Conservation (phyloP, 2,113 vertebrate genomes). For the Leucosticte australis region DNA sequence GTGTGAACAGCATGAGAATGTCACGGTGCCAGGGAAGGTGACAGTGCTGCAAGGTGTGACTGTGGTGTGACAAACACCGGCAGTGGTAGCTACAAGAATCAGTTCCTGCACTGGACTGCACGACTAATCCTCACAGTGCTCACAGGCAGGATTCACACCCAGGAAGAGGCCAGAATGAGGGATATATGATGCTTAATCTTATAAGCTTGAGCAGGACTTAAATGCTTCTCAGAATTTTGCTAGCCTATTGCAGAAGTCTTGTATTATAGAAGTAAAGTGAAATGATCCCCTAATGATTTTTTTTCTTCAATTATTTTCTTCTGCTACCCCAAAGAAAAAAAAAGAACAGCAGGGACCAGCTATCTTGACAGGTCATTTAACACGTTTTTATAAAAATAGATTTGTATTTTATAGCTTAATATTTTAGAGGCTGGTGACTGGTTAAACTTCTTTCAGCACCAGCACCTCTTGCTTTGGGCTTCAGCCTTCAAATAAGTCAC, state of each 20-base stretch:
- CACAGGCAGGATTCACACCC: not conserved
- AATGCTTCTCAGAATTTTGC: not conserved
- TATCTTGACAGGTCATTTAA: conserved; percentile 31
- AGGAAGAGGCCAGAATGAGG: not conserved
- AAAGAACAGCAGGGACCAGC: not conserved
- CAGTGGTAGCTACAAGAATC: not conserved
- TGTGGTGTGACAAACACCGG: accelerated
- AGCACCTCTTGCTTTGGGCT: conserved; percentile 45
- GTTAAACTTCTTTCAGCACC: conserved; percentile 35
- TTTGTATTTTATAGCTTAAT: conserved; percentile 47
- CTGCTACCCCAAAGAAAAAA: not conserved
- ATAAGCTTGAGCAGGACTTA: not conserved
- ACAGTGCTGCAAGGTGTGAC: not conserved
- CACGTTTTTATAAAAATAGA: conserved; percentile 18
- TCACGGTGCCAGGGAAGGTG: not conserved
- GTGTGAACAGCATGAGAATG: not conserved
- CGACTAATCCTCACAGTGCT: not conserved
- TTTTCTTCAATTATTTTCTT: not conserved
- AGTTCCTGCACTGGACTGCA: not conserved
- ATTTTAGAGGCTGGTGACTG: conserved; percentile 40
- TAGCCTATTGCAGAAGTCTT: not conserved
- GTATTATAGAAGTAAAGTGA: not conserved
- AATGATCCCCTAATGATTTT: not conserved
- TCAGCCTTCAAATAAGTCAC: conserved; percentile 45
- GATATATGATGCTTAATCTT: not conserved